Conservation (phyloP, 2,797 vertebrate species). For the Podargus strigoides region DNA sequence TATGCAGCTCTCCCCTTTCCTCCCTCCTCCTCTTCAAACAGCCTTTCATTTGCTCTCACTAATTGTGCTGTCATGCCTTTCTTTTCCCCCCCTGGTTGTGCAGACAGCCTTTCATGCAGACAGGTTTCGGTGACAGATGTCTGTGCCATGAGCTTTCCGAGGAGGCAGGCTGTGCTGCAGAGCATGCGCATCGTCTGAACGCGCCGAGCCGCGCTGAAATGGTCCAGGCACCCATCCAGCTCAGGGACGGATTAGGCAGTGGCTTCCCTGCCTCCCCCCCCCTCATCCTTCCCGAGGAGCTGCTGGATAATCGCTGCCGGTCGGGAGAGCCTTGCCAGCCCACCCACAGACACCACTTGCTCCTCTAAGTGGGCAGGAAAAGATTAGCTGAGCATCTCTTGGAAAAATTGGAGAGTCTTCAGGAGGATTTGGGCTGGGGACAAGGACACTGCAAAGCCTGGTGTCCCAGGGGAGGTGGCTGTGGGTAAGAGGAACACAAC, state of each 20-base stretch:
- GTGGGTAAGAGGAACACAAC: not conserved
- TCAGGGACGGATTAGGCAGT: not conserved
- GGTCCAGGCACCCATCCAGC: constrained; percentile 15
- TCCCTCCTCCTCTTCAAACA: constrained; percentile 61
- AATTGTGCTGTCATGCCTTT: constrained; percentile 66
- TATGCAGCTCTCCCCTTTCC: constrained; percentile 58
- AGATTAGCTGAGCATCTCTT: not conserved
- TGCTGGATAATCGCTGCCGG: not conserved
- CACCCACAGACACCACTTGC: not conserved
- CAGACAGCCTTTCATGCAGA: constrained; percentile 54
- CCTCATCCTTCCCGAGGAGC: not conserved
- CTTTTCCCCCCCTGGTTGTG: not conserved
- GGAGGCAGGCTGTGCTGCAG: not conserved
- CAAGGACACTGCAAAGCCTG: not conserved
- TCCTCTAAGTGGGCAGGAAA: not conserved
- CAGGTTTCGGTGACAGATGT: constrained; percentile 45
- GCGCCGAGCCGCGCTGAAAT: not conserved
- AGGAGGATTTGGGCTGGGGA: not conserved
- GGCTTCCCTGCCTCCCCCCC: not conserved
- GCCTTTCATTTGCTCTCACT: constrained; percentile 58
- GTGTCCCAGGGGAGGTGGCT: not conserved
- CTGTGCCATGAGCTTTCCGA: not conserved
- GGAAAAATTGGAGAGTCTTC: not conserved
- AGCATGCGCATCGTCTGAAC: not conserved
- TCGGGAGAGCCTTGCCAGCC: not conserved